These are phyloP conservation scores for Falco novaeseelandiae DNA, from an alignment of 2,797 vertebrate species.

Conservation along the genomic window DNA sequence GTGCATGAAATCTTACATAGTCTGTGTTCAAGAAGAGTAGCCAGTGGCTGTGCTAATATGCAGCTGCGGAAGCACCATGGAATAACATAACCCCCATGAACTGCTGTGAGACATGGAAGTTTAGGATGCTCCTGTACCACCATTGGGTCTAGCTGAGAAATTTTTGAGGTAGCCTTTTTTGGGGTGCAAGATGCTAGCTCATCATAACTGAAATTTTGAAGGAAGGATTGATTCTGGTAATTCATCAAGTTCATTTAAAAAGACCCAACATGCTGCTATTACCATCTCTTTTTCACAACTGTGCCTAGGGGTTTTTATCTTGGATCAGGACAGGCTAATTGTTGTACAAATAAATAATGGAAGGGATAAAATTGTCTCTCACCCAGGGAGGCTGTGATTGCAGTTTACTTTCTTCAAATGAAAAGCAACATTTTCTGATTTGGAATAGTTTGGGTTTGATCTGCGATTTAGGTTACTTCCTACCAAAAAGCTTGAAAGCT, in stretches of 20 bases:
- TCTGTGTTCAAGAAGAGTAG: not conserved
- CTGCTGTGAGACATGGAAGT: not conserved
- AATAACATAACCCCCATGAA: not conserved
- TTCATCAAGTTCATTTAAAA: not conserved
- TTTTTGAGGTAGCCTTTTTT: not conserved
- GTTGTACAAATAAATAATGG: constrained; percentile 27
- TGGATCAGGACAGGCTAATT: constrained; percentile 34
- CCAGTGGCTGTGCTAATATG: not conserved
- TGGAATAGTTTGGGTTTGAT: not conserved
- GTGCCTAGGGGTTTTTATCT: constrained; percentile 28
- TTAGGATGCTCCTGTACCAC: not conserved
- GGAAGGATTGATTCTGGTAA: not conserved
- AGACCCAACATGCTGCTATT: not conserved
- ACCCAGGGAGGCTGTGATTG: constrained; percentile 18
- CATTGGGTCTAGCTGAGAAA: not conserved
- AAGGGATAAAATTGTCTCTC: not conserved
- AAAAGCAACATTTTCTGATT: constrained; percentile 3
- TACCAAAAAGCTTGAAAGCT: not conserved
- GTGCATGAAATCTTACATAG: not conserved
- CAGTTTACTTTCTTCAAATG: not conserved
- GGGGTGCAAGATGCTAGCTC: not conserved
- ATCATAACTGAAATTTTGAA: not conserved
- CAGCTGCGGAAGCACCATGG: not conserved
- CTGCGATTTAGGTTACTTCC: not conserved
- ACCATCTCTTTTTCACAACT: not conserved